phyloP scores from a whole-genome alignment of 1,140 invertebrate genomes.

The Meloidogyne hapla region DNA sequence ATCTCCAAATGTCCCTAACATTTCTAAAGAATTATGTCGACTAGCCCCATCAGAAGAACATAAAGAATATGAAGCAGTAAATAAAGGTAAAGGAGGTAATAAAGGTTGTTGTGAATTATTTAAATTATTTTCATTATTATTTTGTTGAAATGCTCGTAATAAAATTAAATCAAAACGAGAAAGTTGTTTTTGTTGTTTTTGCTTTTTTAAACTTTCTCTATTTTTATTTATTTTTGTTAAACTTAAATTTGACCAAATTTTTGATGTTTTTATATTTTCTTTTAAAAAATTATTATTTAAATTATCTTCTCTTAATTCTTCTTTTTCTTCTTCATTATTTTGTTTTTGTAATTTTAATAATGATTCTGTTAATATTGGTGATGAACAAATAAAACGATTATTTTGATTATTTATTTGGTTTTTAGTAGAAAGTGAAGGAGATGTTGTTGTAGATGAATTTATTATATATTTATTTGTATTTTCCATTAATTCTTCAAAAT shows the following conservation, averaged over 20 bases:
- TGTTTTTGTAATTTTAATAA: too few species aligned
- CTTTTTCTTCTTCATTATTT: too few species aligned
- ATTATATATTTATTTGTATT: too few species aligned
- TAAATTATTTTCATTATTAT: neutral
- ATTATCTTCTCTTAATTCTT: too few species aligned
- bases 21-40: constrained; percentile 14
- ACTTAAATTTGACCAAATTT: too few species aligned
- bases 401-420: neutral
- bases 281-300: too few species aligned
- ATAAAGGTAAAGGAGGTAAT: constrained; percentile 9
- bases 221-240: neutral
- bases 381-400: too few species aligned
- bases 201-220: neutral
- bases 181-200: constrained; percentile 11
- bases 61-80: neutral
- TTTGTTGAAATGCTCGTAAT: constrained; percentile 28
- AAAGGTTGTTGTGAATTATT: neutral
- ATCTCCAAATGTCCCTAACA: neutral
- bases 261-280: too few species aligned
- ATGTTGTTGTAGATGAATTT: neutral
- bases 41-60: neutral
- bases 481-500: neutral
- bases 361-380: too few species aligned
- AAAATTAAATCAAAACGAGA: constrained; percentile 32
- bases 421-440: neutral